Base-by-base conservation (phyloP, 2,888 invertebrate genomes). In the Meiosimyza decipiens region DNA sequence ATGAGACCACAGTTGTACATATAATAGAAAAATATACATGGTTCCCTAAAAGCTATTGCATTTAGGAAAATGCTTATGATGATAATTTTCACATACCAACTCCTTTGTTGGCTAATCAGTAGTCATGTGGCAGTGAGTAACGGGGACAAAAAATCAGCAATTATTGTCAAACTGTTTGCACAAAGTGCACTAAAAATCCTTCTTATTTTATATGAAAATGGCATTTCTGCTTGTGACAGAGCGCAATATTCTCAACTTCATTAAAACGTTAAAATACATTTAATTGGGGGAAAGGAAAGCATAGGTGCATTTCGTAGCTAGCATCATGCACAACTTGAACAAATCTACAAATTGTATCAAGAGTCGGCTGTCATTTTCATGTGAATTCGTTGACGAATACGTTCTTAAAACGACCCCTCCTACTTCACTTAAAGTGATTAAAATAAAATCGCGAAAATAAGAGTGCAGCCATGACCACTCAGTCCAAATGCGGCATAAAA, bases 271-370 rank as follows among this genome's bases (percentile, higher is more conserved):
- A 51, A 64, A 63, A 64, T 51, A 52, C 64, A 28, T 3, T 13
- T 28, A 28, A 40, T 9, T 40, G 40, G 22, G 5, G 28, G 22
- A 22, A n/a, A 18, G 2, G 18, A 15, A 57, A 57, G 28, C 16
- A 28, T 15, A 28, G 28, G 15, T 28, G 22, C 22, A 22, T 57
- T 57, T 57, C 28, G 13, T 18, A 55, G 55, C 18, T 55, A 6
- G 22, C 55, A 5, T 55, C 18, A 64, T 11, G 16, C 50, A 12
- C 18, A n/a, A 63, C 28, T 51, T 47, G 69, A 82, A 79, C 76
- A 76, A 79, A 82, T 80, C 81, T 80, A 81, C 81, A 82, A 81
- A 80, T 81, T 81, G 81, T 81, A 82, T 81, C 80, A 80, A 81
- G 82, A 79, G 82, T 13, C 76, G 78, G 79, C 81, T 82, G 82